A percentile compares a stretch with the other conserved stretches of the same genome.
Evolutionary conservation across 2,888 invertebrate species (phyloP).

Genomic region (Phortica okadai): DNA sequence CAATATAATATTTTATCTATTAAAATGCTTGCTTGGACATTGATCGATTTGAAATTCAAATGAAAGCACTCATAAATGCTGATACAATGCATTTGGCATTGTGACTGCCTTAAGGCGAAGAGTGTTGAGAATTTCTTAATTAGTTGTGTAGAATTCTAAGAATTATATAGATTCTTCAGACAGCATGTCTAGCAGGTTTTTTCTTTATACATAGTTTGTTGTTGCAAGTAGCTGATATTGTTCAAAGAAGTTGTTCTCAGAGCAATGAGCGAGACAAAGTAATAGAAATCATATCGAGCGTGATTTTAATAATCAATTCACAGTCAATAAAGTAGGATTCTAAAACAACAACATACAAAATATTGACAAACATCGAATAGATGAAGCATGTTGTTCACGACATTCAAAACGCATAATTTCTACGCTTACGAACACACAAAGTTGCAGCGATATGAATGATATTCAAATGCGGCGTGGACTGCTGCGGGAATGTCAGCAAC

Average conservation of each 20-base stretch:
- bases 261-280: background rate
- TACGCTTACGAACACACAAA: background rate
- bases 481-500: background rate
- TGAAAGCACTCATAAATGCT: conserved; percentile 1
- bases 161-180: background rate
- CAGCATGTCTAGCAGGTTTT: conserved; percentile 10
- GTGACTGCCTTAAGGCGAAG: background rate
- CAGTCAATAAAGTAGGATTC: conserved; percentile 1
- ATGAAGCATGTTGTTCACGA: background rate
- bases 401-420: conserved; percentile 16
- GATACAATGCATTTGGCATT: conserved; percentile 14
- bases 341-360: background rate
- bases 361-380: conserved; percentile 1
- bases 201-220: background rate
- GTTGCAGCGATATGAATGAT: background rate
- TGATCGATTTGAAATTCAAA: conserved; percentile 15
- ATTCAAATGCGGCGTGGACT: background rate
- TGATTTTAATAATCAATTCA: background rate
- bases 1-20: conserved; percentile 12
- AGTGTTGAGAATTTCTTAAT: conserved; percentile 13
- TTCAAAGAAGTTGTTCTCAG: background rate
- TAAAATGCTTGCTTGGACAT: background rate
- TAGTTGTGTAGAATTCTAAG: background rate
- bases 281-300: background rate
- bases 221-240: background rate